Evolutionary conservation across 92 coral and sea anemone species (phyloP), one percentile per base, ranked within the genome.

Genomic region (Muricea muricata): DNA sequence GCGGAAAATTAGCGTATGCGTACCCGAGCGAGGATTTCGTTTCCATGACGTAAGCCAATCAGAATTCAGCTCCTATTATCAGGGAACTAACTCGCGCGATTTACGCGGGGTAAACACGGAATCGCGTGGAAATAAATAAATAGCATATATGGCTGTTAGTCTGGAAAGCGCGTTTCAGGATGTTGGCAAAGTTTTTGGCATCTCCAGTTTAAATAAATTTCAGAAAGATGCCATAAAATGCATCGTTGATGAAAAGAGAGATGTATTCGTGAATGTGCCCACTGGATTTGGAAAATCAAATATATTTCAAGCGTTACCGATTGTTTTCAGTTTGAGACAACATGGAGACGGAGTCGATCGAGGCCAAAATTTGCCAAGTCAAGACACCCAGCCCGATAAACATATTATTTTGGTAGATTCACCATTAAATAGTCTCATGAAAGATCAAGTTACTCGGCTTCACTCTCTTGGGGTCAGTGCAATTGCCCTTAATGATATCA

Each of bases 11-110:
- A 55, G 57, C 69, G 71, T 56, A 78, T 81, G 78, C 67, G 67
- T 65, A 67, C 32, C 29, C 6, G 52, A 81, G 86, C 67, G 47
- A 20, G 18, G 61, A 42, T 45, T 48, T 50, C 21, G 46, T 67
- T 81, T 67, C 86, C 26, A 42, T 65, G 65, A 80, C 78, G 78
- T 80, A 40, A 61, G 46, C 85, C 85, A 80, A 41, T 45, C 85
- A 76, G 68, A 50, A 78, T 60, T 40, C 39, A 80, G 63, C 85
- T 65, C 71, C 60, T 73, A 80, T 24, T 23, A 65, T 24, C 86
- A 9, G 73, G 65, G 86, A 67, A 29, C 76, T 46, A 42, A 15
- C 61, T n/a, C 68, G 78, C 67, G 47, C 24, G 48, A 61, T 33
- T 48, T 46, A 48, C 67, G 58, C 65, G 63, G 40, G 86, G 61